phyloP scores from a whole-genome alignment of 2,888 invertebrate genomes.

The Acanthopleura granulata region DNA sequence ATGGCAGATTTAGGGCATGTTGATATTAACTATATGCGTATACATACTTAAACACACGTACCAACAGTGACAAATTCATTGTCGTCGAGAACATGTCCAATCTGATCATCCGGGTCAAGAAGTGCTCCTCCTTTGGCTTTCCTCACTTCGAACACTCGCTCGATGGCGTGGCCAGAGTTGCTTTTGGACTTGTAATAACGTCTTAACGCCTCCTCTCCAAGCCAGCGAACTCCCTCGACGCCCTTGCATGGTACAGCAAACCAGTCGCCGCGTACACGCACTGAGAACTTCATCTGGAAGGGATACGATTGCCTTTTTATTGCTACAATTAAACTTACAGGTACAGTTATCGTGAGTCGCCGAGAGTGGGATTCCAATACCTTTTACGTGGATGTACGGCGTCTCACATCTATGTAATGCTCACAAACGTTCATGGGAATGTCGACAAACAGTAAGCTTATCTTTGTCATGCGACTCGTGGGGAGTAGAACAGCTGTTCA shows the following conservation, averaged over 20 bases:
- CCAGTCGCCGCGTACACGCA: conserved; percentile 74
- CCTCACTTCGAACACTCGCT: conserved; percentile 71
- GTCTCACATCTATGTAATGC: no score
- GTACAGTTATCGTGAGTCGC: no score
- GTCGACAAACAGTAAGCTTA: no score
- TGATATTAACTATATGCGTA: no score
- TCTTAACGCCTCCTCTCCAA: conserved; percentile 73
- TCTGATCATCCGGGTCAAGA: conserved; percentile 74
- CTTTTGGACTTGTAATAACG: conserved; percentile 71
- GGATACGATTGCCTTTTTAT: no score
- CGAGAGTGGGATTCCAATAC: no score
- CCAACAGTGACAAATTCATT: conserved; percentile 76
- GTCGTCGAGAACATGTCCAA: conserved; percentile 74
- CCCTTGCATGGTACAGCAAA: conserved; percentile 74
- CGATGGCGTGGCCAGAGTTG: conserved; percentile 41
- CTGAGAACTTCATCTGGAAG: conserved; percentile 73
- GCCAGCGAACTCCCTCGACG: conserved; percentile 71
- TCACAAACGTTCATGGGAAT: no score
- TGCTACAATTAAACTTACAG: no score
- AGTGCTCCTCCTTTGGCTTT: conserved; percentile 76
- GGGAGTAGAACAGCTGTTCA: no score
- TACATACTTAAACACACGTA: conserved; percentile 55
- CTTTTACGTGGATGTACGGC: no score
- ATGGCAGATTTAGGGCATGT: no score
- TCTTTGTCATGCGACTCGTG: no score